Percentiles rank a stretch among this genome's conserved stretches.
phyloP scores from a whole-genome alignment of 2,113 vertebrate species.

The Uria aalge region DNA sequence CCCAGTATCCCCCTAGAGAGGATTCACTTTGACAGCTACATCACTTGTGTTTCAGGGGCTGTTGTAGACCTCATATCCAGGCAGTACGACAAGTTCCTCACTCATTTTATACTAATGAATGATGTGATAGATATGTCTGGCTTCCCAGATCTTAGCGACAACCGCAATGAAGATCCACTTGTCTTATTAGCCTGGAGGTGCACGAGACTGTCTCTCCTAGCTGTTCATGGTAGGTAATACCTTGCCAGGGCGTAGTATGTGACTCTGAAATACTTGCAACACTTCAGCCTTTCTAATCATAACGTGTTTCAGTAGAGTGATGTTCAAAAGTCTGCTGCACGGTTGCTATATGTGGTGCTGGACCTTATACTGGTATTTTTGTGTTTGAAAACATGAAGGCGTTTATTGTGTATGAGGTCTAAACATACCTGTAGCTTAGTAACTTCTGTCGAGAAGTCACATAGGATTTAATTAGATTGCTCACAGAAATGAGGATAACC shows the following conservation, averaged over 20 bases:
- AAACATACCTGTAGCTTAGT: not conserved
- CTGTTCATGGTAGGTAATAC: constrained; percentile 83
- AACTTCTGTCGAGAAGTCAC: not conserved
- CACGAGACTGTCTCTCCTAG: constrained; percentile 88
- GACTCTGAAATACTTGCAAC: not conserved
- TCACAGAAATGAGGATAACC: not conserved
- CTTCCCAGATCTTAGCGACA: constrained; percentile 94
- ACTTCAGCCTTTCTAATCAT: not conserved
- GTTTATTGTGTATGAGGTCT: not conserved
- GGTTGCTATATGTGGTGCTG: accelerated
- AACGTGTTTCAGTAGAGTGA: not conserved
- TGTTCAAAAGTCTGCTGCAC: not conserved
- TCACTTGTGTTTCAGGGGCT: constrained; percentile 87
- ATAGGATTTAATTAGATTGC: not conserved
- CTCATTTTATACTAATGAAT: constrained; percentile 95
- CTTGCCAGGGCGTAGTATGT: accelerated
- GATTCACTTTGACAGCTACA: constrained; percentile 96
- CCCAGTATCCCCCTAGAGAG: constrained; percentile 96
- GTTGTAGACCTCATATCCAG: constrained; percentile 95
- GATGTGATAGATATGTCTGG: constrained; percentile 87
- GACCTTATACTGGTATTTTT: not conserved
- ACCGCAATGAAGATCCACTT: constrained; percentile 94
- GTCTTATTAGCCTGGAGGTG: constrained; percentile 97
- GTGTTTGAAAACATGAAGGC: not conserved
- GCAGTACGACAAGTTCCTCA: constrained; percentile 97